These are phyloP conservation scores for Drosophila funebris DNA, from an alignment of 1,140 invertebrate genomes.

Conservation along the genomic window DNA sequence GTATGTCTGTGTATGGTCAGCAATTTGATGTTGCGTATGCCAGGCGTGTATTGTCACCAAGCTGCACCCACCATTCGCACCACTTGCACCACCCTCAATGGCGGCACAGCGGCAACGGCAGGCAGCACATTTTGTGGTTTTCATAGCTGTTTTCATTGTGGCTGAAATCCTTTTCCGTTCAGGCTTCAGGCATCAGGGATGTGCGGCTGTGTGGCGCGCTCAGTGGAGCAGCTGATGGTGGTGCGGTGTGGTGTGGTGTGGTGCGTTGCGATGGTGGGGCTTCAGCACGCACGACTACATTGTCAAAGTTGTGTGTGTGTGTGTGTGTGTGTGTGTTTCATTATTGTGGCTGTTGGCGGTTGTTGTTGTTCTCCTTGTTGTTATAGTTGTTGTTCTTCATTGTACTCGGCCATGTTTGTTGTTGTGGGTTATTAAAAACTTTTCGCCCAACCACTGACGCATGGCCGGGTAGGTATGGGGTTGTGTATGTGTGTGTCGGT, in stretches of 20 bases:
- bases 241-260: not conserved
- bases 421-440: constrained; percentile 76
- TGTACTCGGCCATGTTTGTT: constrained; percentile 56
- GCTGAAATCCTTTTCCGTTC: constrained; percentile 75
- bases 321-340: constrained; percentile 55
- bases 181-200: constrained; percentile 17
- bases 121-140: constrained; percentile 71
- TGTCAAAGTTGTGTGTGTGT: constrained; percentile 61
- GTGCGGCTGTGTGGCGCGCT: constrained; percentile 2
- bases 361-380: constrained; percentile 35
- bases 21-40: constrained; percentile 74
- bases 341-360: constrained; percentile 76
- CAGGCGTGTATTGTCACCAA: constrained; percentile 36
- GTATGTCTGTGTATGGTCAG: constrained; percentile 56
- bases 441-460: constrained; percentile 41
- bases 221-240: not conserved
- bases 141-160: constrained; percentile 79
- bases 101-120: not conserved
- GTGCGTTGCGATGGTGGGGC: not conserved
- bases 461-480: not conserved
- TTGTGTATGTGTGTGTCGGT: too few relatives aligned
- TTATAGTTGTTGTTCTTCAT: constrained; percentile 15
- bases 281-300: constrained; percentile 71
- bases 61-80: not conserved
- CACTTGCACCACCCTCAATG: not conserved